Evolutionary conservation across 2,113 vertebrate species (phyloP).

Genomic region (Pygoscelis antarcticus): DNA sequence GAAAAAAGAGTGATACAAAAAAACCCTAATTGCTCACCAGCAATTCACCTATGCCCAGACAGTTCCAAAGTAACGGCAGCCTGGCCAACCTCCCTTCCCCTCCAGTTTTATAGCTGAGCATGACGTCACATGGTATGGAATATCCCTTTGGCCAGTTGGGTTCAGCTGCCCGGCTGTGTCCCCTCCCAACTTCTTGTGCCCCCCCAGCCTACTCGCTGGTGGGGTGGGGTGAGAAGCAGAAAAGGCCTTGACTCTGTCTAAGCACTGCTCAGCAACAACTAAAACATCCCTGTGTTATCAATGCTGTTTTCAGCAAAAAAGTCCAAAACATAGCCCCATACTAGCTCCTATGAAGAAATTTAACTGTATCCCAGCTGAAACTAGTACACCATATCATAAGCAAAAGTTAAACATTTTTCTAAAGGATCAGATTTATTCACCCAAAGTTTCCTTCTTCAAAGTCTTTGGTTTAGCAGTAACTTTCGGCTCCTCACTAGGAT

Average conservation of each 20-base stretch:
- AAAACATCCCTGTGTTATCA: background rate
- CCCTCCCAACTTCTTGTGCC: background rate
- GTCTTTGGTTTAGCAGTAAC: background rate
- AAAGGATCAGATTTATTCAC: background rate
- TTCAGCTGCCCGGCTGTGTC: too few species aligned
- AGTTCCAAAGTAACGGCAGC: background rate
- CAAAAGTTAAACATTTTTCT: background rate
- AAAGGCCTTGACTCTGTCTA: background rate
- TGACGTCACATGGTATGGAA: background rate
- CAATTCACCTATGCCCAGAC: background rate
- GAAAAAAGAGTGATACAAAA: background rate
- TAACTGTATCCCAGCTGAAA: background rate
- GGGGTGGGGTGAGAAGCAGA: background rate
- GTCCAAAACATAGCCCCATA: background rate
- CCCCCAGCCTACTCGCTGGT: background rate
- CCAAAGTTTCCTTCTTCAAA: background rate
- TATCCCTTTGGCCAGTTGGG: background rate
- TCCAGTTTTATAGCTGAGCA: too few species aligned
- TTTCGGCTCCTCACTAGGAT: background rate
- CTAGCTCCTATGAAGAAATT: background rate
- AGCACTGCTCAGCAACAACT: background rate
- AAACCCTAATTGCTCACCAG: accelerated
- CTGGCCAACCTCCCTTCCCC: background rate
- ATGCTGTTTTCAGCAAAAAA: background rate
- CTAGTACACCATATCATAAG: background rate